Conservation (phyloP, 2,888 invertebrate genomes). For the Macrosiphum euphorbiae region DNA sequence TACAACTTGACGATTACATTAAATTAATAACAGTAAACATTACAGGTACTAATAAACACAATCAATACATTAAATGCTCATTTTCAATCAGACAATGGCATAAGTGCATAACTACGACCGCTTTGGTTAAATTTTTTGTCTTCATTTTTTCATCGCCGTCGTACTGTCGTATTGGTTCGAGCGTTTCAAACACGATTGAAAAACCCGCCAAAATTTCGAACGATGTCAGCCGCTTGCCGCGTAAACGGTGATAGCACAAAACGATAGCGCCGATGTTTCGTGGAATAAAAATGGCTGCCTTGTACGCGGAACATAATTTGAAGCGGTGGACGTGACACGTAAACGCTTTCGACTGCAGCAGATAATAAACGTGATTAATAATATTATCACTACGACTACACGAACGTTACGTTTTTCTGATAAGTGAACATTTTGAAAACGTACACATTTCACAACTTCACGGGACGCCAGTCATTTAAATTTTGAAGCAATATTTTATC, state of each 20-base stretch:
- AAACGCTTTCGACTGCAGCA: not conserved
- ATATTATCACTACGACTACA: not conserved
- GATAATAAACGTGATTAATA: not conserved
- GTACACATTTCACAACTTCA: not conserved
- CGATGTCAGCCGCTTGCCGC: not conserved
- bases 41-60: no score
- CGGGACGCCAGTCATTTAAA: not conserved
- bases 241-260: not conserved
- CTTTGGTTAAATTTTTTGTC: not conserved
- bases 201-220: not conserved
- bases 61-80: no score
- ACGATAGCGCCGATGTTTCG: not conserved
- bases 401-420: conserved; percentile 1
- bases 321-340: not conserved
- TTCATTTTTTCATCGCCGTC: not conserved
- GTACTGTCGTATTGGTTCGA: no score
- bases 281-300: not conserved
- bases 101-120: not conserved
- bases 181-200: not conserved
- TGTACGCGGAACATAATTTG: not conserved
- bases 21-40: no score
- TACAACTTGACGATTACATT: no score
- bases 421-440: not conserved
- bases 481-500: not conserved
- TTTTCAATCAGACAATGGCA: not conserved